Evolutionary conservation across 2,113 vertebrate species (phyloP).

Genomic region (Pholis gunnellus): DNA sequence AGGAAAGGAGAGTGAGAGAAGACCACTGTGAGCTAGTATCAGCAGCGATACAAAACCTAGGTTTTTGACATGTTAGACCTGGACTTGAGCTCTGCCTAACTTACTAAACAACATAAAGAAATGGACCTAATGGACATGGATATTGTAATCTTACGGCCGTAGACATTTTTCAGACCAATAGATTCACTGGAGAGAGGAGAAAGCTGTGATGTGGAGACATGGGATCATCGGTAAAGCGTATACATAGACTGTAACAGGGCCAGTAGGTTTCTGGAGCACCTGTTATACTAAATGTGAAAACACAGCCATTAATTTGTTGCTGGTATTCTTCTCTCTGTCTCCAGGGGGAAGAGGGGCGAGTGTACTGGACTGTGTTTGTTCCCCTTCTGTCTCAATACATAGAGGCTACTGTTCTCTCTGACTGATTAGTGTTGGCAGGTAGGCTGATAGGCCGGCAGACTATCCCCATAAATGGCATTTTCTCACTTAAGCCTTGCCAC

Average conservation of each 20-base stretch:
- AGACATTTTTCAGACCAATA: not conserved
- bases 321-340: not conserved
- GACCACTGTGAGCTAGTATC: not conserved
- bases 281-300: slow-evolving; percentile 13
- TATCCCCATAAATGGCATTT: slow-evolving; percentile 26
- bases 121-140: not conserved
- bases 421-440: slow-evolving; percentile 61
- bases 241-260: not conserved
- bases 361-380: not conserved
- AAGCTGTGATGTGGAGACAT: not conserved
- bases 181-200: not conserved
- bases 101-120: not conserved
- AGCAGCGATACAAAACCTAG: not conserved
- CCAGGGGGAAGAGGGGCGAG: not conserved
- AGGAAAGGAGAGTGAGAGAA: slow-evolving; percentile 31
- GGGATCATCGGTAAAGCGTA: not conserved
- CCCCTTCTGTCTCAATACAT: slow-evolving; percentile 11
- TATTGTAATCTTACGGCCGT: not conserved
- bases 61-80: not conserved
- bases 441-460: slow-evolving; percentile 29
- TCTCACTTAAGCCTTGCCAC: slow-evolving; percentile 44
- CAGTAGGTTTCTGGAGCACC: slow-evolving; percentile 2
- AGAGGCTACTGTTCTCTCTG: slow-evolving; percentile 34
- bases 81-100: not conserved
- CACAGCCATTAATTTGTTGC: slow-evolving; percentile 7